Conservation (phyloP, 2,888 invertebrate species). For the Stegophylla sp. region DNA sequence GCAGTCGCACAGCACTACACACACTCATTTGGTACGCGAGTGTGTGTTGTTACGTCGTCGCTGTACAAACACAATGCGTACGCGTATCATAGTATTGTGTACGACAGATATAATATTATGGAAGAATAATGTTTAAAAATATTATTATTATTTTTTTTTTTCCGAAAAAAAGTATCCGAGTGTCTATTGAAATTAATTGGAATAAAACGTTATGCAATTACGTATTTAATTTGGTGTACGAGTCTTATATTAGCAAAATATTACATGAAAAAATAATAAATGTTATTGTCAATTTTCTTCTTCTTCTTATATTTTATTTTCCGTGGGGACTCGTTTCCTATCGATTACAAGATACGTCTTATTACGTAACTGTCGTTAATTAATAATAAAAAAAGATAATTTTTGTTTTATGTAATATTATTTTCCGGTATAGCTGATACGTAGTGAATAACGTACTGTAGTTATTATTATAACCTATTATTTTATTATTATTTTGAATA, state of each 20-base stretch:
- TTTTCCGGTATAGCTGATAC: too few relatives aligned
- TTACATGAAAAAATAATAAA: not conserved
- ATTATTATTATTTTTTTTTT: too few relatives aligned
- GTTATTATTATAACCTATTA: too few relatives aligned
- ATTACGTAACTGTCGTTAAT: not conserved
- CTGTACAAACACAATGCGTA: too few relatives aligned
- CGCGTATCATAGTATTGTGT: not conserved
- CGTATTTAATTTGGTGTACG: not conserved
- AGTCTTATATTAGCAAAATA: not conserved
- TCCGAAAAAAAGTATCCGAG: not conserved
- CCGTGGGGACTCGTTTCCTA: not conserved
- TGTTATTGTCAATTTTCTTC: constrained; percentile 9
- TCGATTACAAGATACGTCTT: not conserved
- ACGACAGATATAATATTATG: too few relatives aligned
- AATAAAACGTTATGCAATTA: not conserved
- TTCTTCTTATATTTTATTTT: not conserved
- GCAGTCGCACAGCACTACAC: not conserved
- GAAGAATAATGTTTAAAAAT: not conserved
- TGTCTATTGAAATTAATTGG: constrained; percentile 21
- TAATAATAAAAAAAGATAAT: not conserved
- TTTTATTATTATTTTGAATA: not conserved
- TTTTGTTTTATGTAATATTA: not conserved
- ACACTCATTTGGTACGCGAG: too few relatives aligned
- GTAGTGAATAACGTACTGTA: too few relatives aligned
- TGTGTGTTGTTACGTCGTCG: too few relatives aligned